phyloP scores from a whole-genome alignment of 2,888 invertebrate species.

The Oligia strigilis region DNA sequence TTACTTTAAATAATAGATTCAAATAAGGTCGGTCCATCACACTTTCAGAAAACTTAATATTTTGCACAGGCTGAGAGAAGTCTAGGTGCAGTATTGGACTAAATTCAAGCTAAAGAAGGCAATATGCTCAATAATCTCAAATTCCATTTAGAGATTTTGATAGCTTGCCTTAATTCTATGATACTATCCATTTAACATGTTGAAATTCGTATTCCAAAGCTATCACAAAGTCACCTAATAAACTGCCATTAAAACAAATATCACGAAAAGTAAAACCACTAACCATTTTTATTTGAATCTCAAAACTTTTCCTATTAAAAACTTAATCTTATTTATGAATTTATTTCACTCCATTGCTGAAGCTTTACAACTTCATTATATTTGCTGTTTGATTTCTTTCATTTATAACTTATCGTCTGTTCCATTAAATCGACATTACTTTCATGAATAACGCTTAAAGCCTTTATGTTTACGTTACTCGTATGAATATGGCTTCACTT shows the following conservation, averaged over 20 bases:
- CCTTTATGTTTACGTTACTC: slow-evolving; percentile 7
- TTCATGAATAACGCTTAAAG: slow-evolving; percentile 25
- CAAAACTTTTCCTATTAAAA: slow-evolving; percentile 22
- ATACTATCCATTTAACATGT: neutral
- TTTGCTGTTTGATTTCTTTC: slow-evolving; percentile 38
- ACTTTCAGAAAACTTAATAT: neutral
- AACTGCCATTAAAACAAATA: slow-evolving; percentile 7
- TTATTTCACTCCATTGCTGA: slow-evolving; percentile 31
- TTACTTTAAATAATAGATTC: no score
- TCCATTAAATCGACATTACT: slow-evolving; percentile 35
- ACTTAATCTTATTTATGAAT: slow-evolving; percentile 30
- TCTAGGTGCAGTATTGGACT: no score
- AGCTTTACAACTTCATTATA: slow-evolving; percentile 29
- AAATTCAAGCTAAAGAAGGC: neutral
- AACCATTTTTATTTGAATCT: slow-evolving; percentile 9
- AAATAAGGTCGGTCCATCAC: no score
- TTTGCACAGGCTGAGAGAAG: neutral
- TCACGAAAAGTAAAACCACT: neutral
- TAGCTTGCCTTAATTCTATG: neutral
- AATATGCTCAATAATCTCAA: no score
- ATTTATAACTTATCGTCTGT: slow-evolving; percentile 24
- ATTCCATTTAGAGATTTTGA: neutral
- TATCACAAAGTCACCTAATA: neutral
- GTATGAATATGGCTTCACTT: slow-evolving; percentile 26
- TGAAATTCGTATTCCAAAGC: neutral